phyloP scores from a whole-genome alignment of 2,113 vertebrate species.

The Melanerpes aurifrons region DNA sequence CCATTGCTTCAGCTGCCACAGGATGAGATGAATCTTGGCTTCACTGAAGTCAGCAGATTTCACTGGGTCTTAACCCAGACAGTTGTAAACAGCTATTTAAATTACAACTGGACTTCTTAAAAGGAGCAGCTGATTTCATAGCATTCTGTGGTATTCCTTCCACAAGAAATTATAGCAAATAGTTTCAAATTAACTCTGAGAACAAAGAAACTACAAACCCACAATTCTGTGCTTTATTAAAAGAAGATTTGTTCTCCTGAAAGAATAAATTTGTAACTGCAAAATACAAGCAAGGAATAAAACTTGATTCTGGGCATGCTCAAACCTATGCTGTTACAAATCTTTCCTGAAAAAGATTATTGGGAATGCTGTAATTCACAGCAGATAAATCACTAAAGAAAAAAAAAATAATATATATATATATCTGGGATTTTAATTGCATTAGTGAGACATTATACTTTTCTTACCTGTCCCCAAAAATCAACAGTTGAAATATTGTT shows the following conservation, averaged over 20 bases:
- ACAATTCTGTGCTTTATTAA: conserved; percentile 23
- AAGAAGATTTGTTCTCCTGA: conserved; percentile 32
- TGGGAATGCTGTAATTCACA: not conserved
- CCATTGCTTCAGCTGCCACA: not conserved
- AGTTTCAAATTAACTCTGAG: not conserved
- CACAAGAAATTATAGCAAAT: not conserved
- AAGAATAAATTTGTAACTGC: not conserved
- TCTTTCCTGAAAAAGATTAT: not conserved
- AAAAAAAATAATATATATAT: not conserved
- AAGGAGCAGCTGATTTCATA: not conserved
- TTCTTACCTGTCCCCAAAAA: not conserved
- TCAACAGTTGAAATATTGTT: not conserved
- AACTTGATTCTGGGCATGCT: conserved; percentile 40
- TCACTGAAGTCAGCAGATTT: not conserved
- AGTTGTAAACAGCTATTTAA: not conserved
- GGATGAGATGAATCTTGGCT: not conserved
- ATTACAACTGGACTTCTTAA: not conserved
- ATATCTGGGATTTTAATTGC: not conserved
- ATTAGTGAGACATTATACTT: not conserved
- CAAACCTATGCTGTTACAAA: not conserved
- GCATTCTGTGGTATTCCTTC: not conserved
- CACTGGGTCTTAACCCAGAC: not conserved
- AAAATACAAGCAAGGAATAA: conserved; percentile 40
- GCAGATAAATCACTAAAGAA: not conserved
- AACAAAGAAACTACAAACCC: conserved; percentile 20